Base-by-base conservation (phyloP, 2,797 vertebrate genomes). In the Tragopan temminckii region DNA sequence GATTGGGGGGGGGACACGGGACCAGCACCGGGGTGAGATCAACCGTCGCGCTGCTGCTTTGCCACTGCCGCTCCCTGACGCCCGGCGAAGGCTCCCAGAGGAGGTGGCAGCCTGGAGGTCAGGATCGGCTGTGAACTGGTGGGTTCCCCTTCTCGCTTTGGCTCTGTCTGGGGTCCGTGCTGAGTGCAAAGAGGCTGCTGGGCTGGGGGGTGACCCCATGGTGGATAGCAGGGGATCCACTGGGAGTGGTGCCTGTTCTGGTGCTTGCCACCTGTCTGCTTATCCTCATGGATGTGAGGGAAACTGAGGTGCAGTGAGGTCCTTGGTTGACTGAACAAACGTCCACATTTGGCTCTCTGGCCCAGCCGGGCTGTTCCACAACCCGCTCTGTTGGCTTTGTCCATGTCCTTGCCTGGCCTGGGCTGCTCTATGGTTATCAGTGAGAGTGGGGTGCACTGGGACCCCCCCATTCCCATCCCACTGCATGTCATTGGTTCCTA, bases 21-120 rank as follows among this genome's bases (percentile, higher is more conserved):
- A 87, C 64, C 80, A 7, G n/a, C 0, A 4, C 40, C 0, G 42
- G 81, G 89, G 78, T 94, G 64, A 57, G 81, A 87, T 90, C 94
- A 95, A 45, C 89, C 13, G 9, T 71, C 5, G 45, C 84, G 90
- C 61, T 80, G 92, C 5, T 48, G 93, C 90, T 62, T 64, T 19
- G 71, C 64, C 78, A 27, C 88, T 87, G 93, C 78, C 38, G 0
- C 71, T 93, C 52, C 57, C 78, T 2, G 25, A 69, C 8, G 9
- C 79, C 88, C 35, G 1, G 53, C 0, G n/a, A 75, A 93, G 89
- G 91, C 89, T 96, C 38, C 38, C 5, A 12, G 61, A 63, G 61
- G 12, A 63, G 38, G 38, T 5, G 27, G 38, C 38, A 63, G 38
- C 38, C 27, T 31, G 48, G 67, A 20, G 36, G 7, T 40, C 8